Evolutionary conservation across 2,113 vertebrate genomes (phyloP), one percentile per base, ranked within the genome.

Genomic region (Mellivora capensis): DNA sequence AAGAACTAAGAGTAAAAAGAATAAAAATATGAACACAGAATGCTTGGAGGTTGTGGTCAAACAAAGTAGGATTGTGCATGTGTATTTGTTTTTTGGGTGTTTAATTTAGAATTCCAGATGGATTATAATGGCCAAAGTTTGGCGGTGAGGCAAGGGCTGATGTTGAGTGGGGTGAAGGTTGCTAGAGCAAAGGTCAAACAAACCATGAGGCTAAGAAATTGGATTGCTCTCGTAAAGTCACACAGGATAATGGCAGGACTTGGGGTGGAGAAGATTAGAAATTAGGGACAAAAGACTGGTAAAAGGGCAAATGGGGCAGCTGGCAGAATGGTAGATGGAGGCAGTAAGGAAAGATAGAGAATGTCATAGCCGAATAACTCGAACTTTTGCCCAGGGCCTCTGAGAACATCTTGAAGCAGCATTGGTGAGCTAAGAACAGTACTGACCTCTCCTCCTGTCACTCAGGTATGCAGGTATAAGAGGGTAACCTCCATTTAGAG

Each of bases 81-180:
- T 20, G 3, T 52, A 34, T 39, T 17, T 76, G 17, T 67, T 7
- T 82, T 31, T 52, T 39, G 27, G 37, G 44, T 84, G 85, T 85
- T 76, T 72, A 96, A 67, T 89, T 86, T 81, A 76, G 64, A 67
- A 89, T 94, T 95, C 79, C 44, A 34, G 59, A 20, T 76, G 93
- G 81, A 57, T 67, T 34, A 31, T 34, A 72, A 61, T 62, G 72
- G 12, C 23, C 21, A n/a, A 34, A 4, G 21, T 80, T 83, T 96
- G 95, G 52, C 87, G 6, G 3, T 61, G 42, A 81, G 74, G 11
- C 20, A 74, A 47, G 34, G 64, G 34, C 39, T 90, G 49, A 47
- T 69, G 44, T 74, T 52, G 81, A 72, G 25, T 44, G 34, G 37
- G 15, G 11, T 76, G 61, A 39, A 80, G 18, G 4, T 91, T 97